Percentiles rank a stretch among this genome's conserved stretches.
These are phyloP conservation scores for Hirundo rustica DNA, from an alignment of 2,797 vertebrate genomes.

Conservation along the genomic window DNA sequence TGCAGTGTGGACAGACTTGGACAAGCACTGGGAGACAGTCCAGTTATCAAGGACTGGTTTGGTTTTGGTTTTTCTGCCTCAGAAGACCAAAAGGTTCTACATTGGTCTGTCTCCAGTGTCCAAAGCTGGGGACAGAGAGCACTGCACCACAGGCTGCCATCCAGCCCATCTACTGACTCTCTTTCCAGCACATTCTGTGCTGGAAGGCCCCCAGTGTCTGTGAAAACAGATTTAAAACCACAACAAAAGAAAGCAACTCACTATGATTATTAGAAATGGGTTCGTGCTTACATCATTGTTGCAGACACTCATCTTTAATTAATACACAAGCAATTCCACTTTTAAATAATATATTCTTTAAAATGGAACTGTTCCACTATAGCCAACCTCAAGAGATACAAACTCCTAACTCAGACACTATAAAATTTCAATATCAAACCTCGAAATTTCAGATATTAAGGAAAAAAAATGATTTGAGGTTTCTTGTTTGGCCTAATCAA, in stretches of 20 bases:
- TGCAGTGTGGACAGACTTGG: background rate
- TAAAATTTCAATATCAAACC: background rate
- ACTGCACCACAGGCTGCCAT: background rate
- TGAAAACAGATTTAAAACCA: background rate
- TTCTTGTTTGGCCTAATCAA: background rate
- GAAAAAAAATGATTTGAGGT: background rate
- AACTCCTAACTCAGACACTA: background rate
- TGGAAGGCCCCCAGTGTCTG: background rate
- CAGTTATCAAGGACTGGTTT: background rate
- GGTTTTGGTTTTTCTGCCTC: background rate
- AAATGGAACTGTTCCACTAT: constrained; percentile 1
- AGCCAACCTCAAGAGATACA: background rate
- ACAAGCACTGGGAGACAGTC: background rate
- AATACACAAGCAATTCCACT: background rate
- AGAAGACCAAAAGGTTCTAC: background rate
- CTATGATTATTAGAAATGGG: background rate
- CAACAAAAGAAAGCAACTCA: background rate
- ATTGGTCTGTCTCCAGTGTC: background rate
- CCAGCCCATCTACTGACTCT: background rate
- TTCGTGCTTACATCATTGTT: background rate
- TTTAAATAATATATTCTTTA: constrained; percentile 55
- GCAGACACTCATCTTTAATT: constrained; percentile 47
- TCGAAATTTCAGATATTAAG: background rate
- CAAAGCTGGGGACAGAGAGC: background rate
- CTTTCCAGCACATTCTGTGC: background rate